Evolutionary conservation across 2,888 invertebrate species (phyloP), one percentile per base, ranked within the genome.

Genomic region (Hyposoter didymator): DNA sequence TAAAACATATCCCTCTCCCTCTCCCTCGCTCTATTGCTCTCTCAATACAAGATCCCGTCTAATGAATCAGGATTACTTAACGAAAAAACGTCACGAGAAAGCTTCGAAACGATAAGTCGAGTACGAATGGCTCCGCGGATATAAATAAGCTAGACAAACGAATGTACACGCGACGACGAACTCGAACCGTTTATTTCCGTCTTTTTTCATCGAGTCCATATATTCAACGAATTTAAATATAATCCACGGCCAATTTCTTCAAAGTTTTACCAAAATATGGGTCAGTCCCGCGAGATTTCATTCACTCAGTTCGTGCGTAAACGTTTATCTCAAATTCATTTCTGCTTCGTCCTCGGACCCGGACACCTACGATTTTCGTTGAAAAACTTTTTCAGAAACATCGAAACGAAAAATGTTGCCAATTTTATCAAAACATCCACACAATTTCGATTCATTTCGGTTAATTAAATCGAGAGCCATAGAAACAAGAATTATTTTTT

Each of bases 51-150:
- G 59, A 75, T 82, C 82, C 70, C n/a, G 19, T 59, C 64, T 82
- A 82, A 85, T 82, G 78, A 78, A 85, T 82, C 85, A 85, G 82
- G 82, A 82, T 85, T 85, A 85, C 79, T 75, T 69, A 70, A 67
- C 69, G 82, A 64, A 79, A 62, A 78, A 78, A 69, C 28, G 64
- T 82, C 79, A 39, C 19, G 59, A 47, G 76, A 81, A 80, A 80
- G 70, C 55, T 76, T 84, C 75, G 70, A 72, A 52, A 43, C 72
- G 73, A 47, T 78, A 78, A 84, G 80, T 73, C 80, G 67, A 45
- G 66, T 67, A 67, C 84, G 67, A 69, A 81, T 73, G 67, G 78
- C 55, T 39, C 12, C 52, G 70, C 59, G 49, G 80, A 80, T 49
- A 80, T 80, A 64, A 43, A 79, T 72, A 81, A 74, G 52, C 59